Evolutionary conservation across 2,888 invertebrate species (phyloP), one percentile per base, ranked within the genome.

Genomic region (Acanthosepion lycidas): DNA sequence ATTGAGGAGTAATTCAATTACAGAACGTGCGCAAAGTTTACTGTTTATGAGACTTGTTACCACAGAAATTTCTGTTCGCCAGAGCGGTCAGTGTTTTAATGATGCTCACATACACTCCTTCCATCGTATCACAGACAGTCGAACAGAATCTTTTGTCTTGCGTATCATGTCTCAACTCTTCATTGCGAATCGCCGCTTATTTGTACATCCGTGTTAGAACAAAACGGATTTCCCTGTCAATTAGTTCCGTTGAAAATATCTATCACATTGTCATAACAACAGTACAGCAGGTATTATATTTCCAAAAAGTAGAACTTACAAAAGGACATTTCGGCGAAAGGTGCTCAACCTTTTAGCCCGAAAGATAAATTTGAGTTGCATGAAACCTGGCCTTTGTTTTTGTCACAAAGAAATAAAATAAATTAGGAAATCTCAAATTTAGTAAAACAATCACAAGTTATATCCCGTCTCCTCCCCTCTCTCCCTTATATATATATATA

Each of bases 181-280:
- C n/a, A 78, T 1, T 78, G 78, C 5, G 78, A 28, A n/a, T 78
- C 9, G 78, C 78, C 28, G 78, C 12, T 78, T 78, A 55, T 78
- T 78, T 33, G n/a, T 78, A 15, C n/a, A n/a, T 78, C 78, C 15
- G 78, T 78, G 78, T 78, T 78, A 78, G n/a, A 78, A 78, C 78
- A 78, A 78, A 78, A 78, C 78, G 78, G 78, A 78, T 78, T 78
- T 78, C 78, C 78, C 78, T 78, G 78, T 78, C 78, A 78, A 78
- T 78, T 78, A 78, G 12, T 33, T n/a, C 78, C 18, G 78, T 78
- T n/a, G 78, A 78, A 78, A 78, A 78, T 78, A 78, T 78, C 78
- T 78, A 78, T 78, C 78, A 78, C n/a, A 33, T n/a, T 78, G 78
- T 78, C 78, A 78, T 78, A 78, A 78, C 78, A 78, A n/a, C 78